These are phyloP conservation scores for Watsonalla binaria DNA, from an alignment of 2,888 invertebrate genomes.

Conservation along the genomic window DNA sequence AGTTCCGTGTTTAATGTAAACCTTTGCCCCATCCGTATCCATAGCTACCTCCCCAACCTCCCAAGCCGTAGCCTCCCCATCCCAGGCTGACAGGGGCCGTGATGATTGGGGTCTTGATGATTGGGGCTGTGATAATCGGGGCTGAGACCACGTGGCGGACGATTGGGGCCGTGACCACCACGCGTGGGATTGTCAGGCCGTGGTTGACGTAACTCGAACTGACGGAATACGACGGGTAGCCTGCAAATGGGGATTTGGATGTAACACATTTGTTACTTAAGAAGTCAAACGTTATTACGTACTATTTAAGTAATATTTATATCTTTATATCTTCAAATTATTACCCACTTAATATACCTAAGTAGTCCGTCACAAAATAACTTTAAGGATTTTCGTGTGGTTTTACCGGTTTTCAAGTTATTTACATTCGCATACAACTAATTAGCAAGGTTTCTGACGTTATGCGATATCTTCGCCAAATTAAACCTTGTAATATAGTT, in stretches of 20 bases:
- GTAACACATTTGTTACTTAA: too few relatives aligned
- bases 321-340: too few relatives aligned
- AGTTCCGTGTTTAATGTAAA: conserved; percentile 11
- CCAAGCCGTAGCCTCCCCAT: conserved; percentile 10
- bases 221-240: conserved; percentile 34
- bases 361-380: too few relatives aligned
- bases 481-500: too few relatives aligned
- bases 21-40: conserved; percentile 21
- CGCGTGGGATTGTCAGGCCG: conserved; percentile 39
- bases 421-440: too few relatives aligned
- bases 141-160: conserved; percentile 18
- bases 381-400: too few relatives aligned
- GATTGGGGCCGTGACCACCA: conserved; percentile 31
- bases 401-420: too few relatives aligned
- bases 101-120: conserved; percentile 23
- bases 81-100: conserved; percentile 18
- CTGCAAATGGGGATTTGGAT: conserved; percentile 5
- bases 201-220: conserved; percentile 52
- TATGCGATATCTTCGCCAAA: too few relatives aligned
- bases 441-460: too few relatives aligned
- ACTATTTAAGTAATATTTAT: too few relatives aligned
- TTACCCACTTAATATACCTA: too few relatives aligned
- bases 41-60: not conserved
- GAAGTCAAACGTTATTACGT: too few relatives aligned
- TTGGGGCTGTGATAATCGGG: conserved; percentile 24